Evolutionary conservation across 2,888 invertebrate species (phyloP).

Genomic region (Mantis religiosa): DNA sequence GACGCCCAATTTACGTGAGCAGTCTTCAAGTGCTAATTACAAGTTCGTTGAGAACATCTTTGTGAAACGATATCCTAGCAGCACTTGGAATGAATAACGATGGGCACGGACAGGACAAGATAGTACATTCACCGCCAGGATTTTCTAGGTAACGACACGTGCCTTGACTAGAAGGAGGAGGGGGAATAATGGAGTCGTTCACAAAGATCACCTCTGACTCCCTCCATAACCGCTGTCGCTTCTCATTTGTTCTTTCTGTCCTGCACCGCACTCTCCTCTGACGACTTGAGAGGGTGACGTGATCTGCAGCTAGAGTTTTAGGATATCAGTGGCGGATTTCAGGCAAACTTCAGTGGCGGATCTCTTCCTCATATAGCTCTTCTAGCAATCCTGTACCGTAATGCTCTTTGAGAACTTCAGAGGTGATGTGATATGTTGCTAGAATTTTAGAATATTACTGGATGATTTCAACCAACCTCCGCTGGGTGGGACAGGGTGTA

Average conservation of each 20-base stretch:
- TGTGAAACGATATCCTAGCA: too few relatives aligned
- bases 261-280: not conserved
- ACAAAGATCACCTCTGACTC: not conserved
- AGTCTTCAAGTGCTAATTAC: too few relatives aligned
- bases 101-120: not conserved
- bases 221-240: not conserved
- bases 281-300: not conserved
- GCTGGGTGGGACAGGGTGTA: too few relatives aligned
- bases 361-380: too few relatives aligned
- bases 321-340: not conserved
- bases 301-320: not conserved
- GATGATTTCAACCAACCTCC: too few relatives aligned
- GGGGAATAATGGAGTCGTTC: not conserved
- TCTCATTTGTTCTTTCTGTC: not conserved
- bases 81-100: not conserved
- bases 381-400: too few relatives aligned
- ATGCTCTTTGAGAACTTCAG: too few relatives aligned
- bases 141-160: not conserved
- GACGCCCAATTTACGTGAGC: too few relatives aligned
- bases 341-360: too few relatives aligned
- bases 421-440: too few relatives aligned
- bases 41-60: too few relatives aligned
- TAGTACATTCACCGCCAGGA: not conserved
- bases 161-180: not conserved
- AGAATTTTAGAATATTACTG: too few relatives aligned